These are phyloP conservation scores for Melanostoma scalare DNA, from an alignment of 2,888 invertebrate genomes.

Conservation along the genomic window DNA sequence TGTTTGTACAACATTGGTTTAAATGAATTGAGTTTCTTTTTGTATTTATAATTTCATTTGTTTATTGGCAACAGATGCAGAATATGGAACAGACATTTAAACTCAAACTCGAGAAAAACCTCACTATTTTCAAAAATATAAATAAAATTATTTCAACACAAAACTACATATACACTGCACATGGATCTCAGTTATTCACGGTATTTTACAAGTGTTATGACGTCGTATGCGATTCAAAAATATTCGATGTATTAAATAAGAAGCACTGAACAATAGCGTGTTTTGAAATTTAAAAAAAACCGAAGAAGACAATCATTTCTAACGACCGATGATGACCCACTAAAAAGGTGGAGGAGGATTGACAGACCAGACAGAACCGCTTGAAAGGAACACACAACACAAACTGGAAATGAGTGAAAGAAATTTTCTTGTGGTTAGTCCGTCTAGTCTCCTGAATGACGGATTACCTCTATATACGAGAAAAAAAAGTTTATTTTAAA, in stretches of 20 bases:
- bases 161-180: slow-evolving; percentile 6
- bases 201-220: slow-evolving; percentile 48
- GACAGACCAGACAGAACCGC: slow-evolving; percentile 37
- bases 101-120: slow-evolving; percentile 23
- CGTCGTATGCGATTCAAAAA: slow-evolving; percentile 41
- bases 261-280: slow-evolving; percentile 35
- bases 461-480: slow-evolving; percentile 22
- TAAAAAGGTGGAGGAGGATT: neutral
- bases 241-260: slow-evolving; percentile 47
- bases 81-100: slow-evolving; percentile 27
- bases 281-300: slow-evolving; percentile 25
- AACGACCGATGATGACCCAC: too few species aligned
- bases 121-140: slow-evolving; percentile 46
- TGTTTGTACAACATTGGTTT: slow-evolving; percentile 29
- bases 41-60: slow-evolving; percentile 55
- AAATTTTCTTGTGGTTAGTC: slow-evolving; percentile 10
- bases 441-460: slow-evolving; percentile 42
- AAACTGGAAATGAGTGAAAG: slow-evolving; percentile 52
- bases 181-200: slow-evolving; percentile 32
- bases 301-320: neutral
- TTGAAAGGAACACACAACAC: slow-evolving; percentile 44
- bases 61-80: slow-evolving; percentile 62
- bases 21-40: slow-evolving; percentile 19
- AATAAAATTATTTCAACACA: slow-evolving; percentile 22
- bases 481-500: slow-evolving; percentile 59